Evolutionary conservation across 2,113 vertebrate genomes (phyloP), one percentile per base, ranked within the genome.

Genomic region (Vulpes ferrilata): DNA sequence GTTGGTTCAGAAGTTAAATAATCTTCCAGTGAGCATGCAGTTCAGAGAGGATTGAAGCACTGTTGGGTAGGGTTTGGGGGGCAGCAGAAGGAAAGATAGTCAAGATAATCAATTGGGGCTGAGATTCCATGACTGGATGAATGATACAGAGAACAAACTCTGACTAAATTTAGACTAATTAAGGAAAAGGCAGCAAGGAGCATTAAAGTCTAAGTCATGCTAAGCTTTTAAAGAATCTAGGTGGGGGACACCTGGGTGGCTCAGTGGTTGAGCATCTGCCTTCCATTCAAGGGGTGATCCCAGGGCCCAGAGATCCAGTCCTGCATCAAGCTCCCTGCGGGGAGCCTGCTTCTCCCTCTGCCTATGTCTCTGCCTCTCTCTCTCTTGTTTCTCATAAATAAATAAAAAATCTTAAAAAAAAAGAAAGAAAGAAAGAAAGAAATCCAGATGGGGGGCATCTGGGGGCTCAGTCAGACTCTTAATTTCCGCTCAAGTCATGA

Each of bases 211-310:
- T 71, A 59, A 67, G 38, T 71, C 59, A 65, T 9, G 0, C 13
- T 87, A 92, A 89, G 48, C 43, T 96, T 85, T 71, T 74, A 48
- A 51, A 90, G 20, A 67, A 94, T 35, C 55, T 79, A 76, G 74
- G 48, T 7, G 57, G 32, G 32, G 67, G 16, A 20, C 32, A 2
- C 67, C 32, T n/a, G 65, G 64, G 15, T 69, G 15, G 15, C 32
- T 69, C 65, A 17, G 15, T 32, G 2, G 65, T n/a, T 69, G 65
- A 69, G 32, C 30, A 3, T n/a, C 65, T n/a, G 25, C 65, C 65
- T 69, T 69, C 3, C 2, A 32, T 32, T 69, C 65, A 69, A 17
- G 65, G 32, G 15, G n/a, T 69, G 65, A 69, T 69, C 32, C 65
- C 2, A 8, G 65, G 65, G 65, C n/a, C 65, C 32, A n/a, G 65